phyloP scores from a whole-genome alignment of 2,797 vertebrate species.

The Dendrocincla fuliginosa region DNA sequence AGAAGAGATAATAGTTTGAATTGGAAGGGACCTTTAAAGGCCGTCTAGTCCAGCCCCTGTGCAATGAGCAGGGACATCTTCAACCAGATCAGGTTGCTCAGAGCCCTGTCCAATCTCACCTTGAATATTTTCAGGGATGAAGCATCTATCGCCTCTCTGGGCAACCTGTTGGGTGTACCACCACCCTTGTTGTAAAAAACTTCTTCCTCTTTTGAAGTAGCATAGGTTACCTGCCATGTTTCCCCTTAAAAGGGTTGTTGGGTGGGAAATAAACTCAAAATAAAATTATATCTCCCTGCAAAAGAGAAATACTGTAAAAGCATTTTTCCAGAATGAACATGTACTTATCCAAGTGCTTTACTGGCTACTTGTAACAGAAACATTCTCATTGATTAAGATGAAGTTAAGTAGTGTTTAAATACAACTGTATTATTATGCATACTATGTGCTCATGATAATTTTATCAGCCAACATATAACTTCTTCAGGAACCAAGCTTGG shows the following conservation, averaged over 20 bases:
- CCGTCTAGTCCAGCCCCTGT: background rate
- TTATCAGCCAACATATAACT: background rate
- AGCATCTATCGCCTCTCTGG: rapidly evolving
- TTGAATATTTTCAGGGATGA: background rate
- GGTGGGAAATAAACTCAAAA: background rate
- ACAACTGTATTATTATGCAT: background rate
- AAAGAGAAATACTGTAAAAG: background rate
- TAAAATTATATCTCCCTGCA: background rate
- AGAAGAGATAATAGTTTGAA: background rate
- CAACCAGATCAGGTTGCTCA: background rate
- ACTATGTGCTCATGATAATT: background rate
- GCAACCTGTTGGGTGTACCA: background rate
- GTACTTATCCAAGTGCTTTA: background rate
- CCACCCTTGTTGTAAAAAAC: background rate
- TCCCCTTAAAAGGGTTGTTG: background rate
- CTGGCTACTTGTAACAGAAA: background rate
- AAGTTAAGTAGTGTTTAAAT: background rate
- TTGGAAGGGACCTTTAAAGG: background rate
- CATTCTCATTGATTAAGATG: background rate
- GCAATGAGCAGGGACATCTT: background rate
- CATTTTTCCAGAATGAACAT: background rate
- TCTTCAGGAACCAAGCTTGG: background rate
- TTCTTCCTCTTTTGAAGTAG: background rate
- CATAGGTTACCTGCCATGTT: background rate
- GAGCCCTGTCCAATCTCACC: background rate